Conservation (phyloP, 2,797 vertebrate species). For the Microctenopoma steveboyesi region DNA sequence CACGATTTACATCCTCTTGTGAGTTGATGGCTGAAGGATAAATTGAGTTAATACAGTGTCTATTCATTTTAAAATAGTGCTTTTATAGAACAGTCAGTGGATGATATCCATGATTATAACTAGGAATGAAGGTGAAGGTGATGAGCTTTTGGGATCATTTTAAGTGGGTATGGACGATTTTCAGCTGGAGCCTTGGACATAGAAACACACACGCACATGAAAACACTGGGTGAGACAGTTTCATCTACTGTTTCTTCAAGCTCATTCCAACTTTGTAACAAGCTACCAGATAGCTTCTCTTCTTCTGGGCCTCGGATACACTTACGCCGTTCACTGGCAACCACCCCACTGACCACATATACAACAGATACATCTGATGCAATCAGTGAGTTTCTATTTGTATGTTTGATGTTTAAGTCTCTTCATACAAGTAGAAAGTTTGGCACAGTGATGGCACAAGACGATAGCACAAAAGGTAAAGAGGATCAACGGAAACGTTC, state of each 20-base stretch:
- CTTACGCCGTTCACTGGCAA: conserved; percentile 15
- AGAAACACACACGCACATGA: background rate
- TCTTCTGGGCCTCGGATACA: conserved; percentile 22
- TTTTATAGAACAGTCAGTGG: too few relatives aligned
- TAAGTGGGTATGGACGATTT: conserved; percentile 8
- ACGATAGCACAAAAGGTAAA: background rate
- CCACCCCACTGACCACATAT: background rate
- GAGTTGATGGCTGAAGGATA: too few relatives aligned
- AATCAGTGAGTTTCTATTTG: background rate
- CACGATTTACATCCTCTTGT: too few relatives aligned
- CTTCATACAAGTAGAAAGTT: background rate
- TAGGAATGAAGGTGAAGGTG: background rate
- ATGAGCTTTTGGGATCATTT: conserved; percentile 21
- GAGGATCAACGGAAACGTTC: background rate
- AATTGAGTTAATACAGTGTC: too few relatives aligned
- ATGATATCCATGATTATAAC: background rate
- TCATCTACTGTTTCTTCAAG: conserved; percentile 54
- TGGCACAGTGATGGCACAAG: background rate
- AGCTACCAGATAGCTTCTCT: conserved; percentile 35
- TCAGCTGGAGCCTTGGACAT: background rate
- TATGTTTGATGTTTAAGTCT: background rate
- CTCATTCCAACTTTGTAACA: conserved; percentile 64
- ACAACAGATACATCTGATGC: background rate
- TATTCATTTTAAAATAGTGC: too few relatives aligned
- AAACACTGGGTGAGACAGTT: conserved; percentile 36